Evolutionary conservation across 2,113 vertebrate genomes (phyloP).

Genomic region (Halcyon malimbica): DNA sequence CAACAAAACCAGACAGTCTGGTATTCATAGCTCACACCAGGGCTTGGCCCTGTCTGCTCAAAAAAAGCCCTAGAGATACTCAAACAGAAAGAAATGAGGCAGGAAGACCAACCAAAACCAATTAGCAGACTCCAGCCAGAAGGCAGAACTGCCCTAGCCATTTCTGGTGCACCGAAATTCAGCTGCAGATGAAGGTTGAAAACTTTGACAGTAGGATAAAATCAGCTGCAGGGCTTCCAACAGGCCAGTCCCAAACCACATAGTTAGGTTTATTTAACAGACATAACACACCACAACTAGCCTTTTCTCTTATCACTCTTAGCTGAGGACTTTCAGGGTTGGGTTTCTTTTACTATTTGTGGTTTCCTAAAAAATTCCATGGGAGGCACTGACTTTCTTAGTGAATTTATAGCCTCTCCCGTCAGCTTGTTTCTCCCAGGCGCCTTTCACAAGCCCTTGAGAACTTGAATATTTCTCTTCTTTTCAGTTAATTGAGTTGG

Average conservation of each 20-base stretch:
- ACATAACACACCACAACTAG: background rate
- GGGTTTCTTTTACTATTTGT: background rate
- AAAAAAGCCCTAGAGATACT: slow-evolving; percentile 1
- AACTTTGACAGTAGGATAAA: background rate
- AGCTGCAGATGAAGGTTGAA: slow-evolving; percentile 10
- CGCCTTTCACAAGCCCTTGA: background rate
- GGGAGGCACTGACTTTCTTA: background rate
- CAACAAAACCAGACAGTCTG: background rate
- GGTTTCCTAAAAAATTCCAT: background rate
- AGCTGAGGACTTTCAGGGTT: background rate
- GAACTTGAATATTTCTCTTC: background rate
- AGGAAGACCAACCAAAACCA: slow-evolving; percentile 18
- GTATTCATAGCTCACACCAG: background rate
- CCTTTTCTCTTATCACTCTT: background rate
- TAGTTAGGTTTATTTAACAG: background rate
- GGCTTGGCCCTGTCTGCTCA: background rate
- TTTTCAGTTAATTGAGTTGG: background rate
- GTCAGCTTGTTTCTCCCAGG: background rate
- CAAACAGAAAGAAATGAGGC: background rate
- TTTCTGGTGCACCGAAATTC: background rate
- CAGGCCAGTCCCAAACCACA: background rate
- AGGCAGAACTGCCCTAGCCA: slow-evolving; percentile 14
- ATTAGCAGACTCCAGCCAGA: slow-evolving; percentile 37
- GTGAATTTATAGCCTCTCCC: background rate
- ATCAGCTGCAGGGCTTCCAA: slow-evolving; percentile 15